Percentiles rank a stretch among this genome's conserved stretches.
These are phyloP conservation scores for Atherinomorus stipes DNA, from an alignment of 2,113 vertebrate genomes.

Conservation along the genomic window DNA sequence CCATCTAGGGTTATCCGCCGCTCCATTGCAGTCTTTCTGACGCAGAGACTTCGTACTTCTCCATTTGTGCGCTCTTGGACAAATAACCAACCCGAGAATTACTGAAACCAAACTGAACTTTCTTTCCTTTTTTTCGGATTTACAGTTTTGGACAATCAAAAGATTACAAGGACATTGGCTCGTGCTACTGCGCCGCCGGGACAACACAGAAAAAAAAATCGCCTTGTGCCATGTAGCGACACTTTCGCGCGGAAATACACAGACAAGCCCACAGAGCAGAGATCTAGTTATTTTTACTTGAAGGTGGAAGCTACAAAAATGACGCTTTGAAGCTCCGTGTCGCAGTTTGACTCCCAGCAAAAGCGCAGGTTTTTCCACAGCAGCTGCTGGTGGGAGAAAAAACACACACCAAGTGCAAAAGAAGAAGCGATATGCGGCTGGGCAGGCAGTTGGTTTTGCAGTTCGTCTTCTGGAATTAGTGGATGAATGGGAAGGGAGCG, in stretches of 20 bases:
- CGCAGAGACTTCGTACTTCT: slow-evolving; percentile 42
- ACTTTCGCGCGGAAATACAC: slow-evolving; percentile 43
- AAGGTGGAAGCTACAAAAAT: slow-evolving; percentile 51
- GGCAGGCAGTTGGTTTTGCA: slow-evolving; percentile 52
- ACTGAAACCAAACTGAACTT: slow-evolving; percentile 4
- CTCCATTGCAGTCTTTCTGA: slow-evolving; percentile 51
- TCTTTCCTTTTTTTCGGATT: slow-evolving; percentile 33
- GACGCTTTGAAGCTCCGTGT: slow-evolving; percentile 57
- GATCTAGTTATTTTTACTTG: slow-evolving; percentile 60
- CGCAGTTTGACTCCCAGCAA: slow-evolving; percentile 49
- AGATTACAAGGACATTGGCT: slow-evolving; percentile 36
- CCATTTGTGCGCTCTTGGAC: slow-evolving; percentile 17
- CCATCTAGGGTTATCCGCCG: slow-evolving; percentile 54
- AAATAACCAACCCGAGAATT: slow-evolving; percentile 1
- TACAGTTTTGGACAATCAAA: slow-evolving; percentile 13
- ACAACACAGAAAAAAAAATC: slow-evolving; percentile 3
- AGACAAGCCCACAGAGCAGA: slow-evolving; percentile 36
- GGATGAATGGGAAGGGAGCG: slow-evolving; percentile 69
- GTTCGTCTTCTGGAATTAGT: slow-evolving; percentile 73
- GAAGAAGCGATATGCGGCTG: slow-evolving; percentile 59
- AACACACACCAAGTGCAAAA: slow-evolving; percentile 35
- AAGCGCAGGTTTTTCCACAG: slow-evolving; percentile 47
- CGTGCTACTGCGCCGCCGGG: slow-evolving; percentile 32
- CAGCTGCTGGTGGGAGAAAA: slow-evolving; percentile 24
- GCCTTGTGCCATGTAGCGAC: slow-evolving; percentile 44